Conservation (phyloP, 92 coral and sea anemone species). For the Ricordea florida region DNA sequence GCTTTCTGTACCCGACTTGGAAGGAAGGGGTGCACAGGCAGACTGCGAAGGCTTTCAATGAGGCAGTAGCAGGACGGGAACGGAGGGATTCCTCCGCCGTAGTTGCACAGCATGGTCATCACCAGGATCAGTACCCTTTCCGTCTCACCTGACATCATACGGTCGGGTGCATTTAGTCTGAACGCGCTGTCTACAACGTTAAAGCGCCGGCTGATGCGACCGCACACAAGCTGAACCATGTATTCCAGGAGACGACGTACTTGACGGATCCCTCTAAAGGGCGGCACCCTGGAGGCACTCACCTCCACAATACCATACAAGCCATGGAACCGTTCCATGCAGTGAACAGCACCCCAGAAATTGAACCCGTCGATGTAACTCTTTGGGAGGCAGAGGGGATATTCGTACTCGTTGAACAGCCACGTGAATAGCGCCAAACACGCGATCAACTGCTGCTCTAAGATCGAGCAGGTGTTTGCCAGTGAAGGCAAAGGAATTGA, state of each 20-base stretch:
- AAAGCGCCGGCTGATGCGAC: slow-evolving; percentile 51
- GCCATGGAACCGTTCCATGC: slow-evolving; percentile 21
- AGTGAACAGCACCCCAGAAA: slow-evolving; percentile 63
- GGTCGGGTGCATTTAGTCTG: slow-evolving; percentile 21
- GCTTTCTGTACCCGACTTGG: slow-evolving; percentile 53
- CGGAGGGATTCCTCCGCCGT: slow-evolving; percentile 69
- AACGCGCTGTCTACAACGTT: slow-evolving; percentile 72
- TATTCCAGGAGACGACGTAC: slow-evolving; percentile 60
- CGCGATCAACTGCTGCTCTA: slow-evolving; percentile 76
- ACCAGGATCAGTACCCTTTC: slow-evolving; percentile 79
- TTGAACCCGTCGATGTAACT: slow-evolving; percentile 69
- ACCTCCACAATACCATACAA: slow-evolving; percentile 57
- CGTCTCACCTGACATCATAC: slow-evolving; percentile 61
- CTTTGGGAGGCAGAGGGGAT: slow-evolving; percentile 74
- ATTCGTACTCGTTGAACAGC: slow-evolving; percentile 41
- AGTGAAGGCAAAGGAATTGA: slow-evolving; percentile 62
- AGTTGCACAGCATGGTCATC: slow-evolving; percentile 88
- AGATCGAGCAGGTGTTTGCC: slow-evolving; percentile 75
- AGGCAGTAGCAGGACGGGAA: slow-evolving; percentile 13
- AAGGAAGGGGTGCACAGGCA: slow-evolving; percentile 31
- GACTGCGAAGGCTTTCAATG: slow-evolving; percentile 24
- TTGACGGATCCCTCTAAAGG: slow-evolving; percentile 38
- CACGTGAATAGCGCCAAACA: slow-evolving; percentile 75
- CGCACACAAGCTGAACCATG: slow-evolving; percentile 77
- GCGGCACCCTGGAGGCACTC: slow-evolving; percentile 15